phyloP scores from a whole-genome alignment of 2,113 vertebrate species.

The Motacilla tschutschensis region DNA sequence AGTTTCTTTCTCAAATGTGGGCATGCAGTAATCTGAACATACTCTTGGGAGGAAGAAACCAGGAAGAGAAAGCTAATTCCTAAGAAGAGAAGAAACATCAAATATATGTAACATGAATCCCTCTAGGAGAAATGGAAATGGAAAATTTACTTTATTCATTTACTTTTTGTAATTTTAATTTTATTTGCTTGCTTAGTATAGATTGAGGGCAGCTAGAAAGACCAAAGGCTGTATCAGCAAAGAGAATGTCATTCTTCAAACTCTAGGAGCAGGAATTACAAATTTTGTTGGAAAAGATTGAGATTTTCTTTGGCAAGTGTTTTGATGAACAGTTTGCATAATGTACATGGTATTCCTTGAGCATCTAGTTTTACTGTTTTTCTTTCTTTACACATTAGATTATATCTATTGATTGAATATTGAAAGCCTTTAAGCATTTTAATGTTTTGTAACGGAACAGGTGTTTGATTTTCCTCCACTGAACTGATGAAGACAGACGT shows the following conservation, averaged over 20 bases:
- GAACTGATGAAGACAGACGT: not conserved
- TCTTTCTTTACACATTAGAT: not conserved
- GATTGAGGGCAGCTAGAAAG: constrained; percentile 43
- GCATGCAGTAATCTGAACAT: not conserved
- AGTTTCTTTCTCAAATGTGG: not conserved
- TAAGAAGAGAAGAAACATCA: constrained; percentile 35
- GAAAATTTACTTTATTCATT: constrained; percentile 59
- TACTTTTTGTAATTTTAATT: constrained; percentile 61
- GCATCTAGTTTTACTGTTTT: not conserved
- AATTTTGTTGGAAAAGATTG: constrained; percentile 6
- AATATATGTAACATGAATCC: constrained; percentile 38
- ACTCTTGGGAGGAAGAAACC: constrained; percentile 19
- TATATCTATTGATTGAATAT: constrained; percentile 1
- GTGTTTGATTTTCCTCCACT: not conserved
- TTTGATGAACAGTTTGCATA: constrained; percentile 23
- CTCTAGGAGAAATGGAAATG: constrained; percentile 46
- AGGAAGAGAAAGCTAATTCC: constrained; percentile 34
- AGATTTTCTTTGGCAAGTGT: constrained; percentile 18
- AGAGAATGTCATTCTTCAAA: constrained; percentile 14
- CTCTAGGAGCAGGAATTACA: constrained; percentile 5
- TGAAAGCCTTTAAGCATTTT: constrained; percentile 2
- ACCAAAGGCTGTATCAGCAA: constrained; percentile 46
- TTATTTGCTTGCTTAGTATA: constrained; percentile 51
- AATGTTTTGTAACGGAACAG: not conserved
- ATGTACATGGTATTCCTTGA: not conserved